A percentile compares a stretch with the other conserved stretches of the same genome.
Evolutionary conservation across 2,113 vertebrate species (phyloP).

Genomic region (Vulpes lagopus): DNA sequence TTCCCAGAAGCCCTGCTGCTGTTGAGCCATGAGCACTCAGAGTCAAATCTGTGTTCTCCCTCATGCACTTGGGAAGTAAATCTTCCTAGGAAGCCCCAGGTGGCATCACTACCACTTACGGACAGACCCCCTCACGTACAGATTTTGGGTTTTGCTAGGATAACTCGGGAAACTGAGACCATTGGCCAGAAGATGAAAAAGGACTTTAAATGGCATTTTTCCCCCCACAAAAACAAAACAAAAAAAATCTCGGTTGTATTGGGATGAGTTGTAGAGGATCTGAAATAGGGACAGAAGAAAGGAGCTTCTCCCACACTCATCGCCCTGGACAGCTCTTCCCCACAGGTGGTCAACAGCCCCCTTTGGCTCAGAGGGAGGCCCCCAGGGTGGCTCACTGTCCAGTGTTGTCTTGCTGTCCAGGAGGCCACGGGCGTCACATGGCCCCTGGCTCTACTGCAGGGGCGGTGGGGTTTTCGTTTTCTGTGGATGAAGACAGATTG

Average conservation of each 20-base stretch:
- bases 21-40: not conserved
- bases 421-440: not conserved
- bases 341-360: rapidly evolving
- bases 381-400: not conserved
- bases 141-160: not conserved
- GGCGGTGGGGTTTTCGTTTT: slow-evolving; percentile 24
- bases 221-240: not conserved
- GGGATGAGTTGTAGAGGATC: not conserved
- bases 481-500: not conserved
- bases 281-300: not conserved
- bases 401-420: not conserved
- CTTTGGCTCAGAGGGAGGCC: not conserved
- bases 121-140: rapidly evolving
- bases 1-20: not conserved
- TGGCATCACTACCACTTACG: rapidly evolving
- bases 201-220: not conserved
- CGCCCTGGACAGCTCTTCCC: not conserved
- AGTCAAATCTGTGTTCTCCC: not conserved
- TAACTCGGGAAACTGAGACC: not conserved
- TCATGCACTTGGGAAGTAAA: no score
- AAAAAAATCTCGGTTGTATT: not conserved
- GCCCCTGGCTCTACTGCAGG: not conserved
- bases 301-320: rapidly evolving
- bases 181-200: not conserved
- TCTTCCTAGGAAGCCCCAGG: not conserved